These are phyloP conservation scores for Pygoscelis antarcticus DNA, from an alignment of 2,113 vertebrate species.

Conservation along the genomic window DNA sequence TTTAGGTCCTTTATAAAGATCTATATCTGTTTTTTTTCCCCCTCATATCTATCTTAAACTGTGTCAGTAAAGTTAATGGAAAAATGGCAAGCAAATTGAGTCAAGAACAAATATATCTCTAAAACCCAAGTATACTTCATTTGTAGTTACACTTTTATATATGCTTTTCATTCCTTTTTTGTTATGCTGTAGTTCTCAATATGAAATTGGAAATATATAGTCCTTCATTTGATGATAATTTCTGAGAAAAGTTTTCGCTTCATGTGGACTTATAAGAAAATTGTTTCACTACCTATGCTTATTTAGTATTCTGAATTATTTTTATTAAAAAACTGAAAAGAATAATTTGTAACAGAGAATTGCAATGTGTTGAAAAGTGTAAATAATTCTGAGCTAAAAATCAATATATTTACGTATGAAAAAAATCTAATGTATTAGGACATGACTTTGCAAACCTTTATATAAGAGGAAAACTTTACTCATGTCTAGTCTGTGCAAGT, in stretches of 20 bases:
- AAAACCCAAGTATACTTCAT: not conserved
- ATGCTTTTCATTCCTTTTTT: not conserved
- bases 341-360: not conserved
- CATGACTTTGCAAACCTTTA: not conserved
- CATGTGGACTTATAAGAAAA: not conserved
- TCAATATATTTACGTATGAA: not conserved
- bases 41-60: not conserved
- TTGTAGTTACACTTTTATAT: not conserved
- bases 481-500: not conserved
- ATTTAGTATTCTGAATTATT: not conserved
- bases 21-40: rapidly evolving
- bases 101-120: not conserved
- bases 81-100: not conserved
- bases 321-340: not conserved
- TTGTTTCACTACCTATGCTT: not conserved
- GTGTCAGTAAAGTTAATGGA: not conserved
- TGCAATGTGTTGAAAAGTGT: not conserved
- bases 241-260: not conserved
- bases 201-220: not conserved
- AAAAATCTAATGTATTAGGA: not conserved
- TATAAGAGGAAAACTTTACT: not conserved
- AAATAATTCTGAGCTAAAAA: not conserved
- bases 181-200: not conserved
- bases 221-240: not conserved
- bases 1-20: not conserved